Conservation (phyloP, 2,113 vertebrate species). For the Chaetorhynchus papuensis region DNA sequence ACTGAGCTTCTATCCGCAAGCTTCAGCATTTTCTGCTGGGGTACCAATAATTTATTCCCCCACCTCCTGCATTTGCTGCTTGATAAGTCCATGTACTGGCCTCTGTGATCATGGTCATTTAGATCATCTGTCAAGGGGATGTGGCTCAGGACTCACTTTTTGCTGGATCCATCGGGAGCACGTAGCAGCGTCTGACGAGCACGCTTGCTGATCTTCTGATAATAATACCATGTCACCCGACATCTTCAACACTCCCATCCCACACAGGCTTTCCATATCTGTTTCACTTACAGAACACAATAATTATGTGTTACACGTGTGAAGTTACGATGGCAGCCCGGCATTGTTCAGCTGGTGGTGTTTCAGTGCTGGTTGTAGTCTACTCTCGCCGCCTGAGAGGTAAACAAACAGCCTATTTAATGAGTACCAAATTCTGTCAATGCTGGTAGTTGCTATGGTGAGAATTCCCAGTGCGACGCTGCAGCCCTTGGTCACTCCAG, state of each 20-base stretch:
- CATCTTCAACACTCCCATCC: neutral
- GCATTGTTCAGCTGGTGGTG: neutral
- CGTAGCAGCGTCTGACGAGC: neutral
- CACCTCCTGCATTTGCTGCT: rapidly evolving
- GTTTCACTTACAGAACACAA: neutral
- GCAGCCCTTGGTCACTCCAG: constrained; percentile 39
- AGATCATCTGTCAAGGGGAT: neutral
- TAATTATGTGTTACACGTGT: neutral
- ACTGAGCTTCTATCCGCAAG: neutral
- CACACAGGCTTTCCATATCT: neutral
- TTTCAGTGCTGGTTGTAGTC: neutral
- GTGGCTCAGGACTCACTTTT: neutral
- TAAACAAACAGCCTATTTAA: constrained; percentile 60
- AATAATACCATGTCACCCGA: neutral
- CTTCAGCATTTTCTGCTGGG: neutral
- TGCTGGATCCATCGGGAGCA: neutral
- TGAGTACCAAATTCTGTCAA: constrained; percentile 35
- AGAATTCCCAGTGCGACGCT: neutral
- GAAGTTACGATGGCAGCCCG: neutral
- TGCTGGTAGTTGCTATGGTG: constrained; percentile 64
- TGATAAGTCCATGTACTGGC: neutral
- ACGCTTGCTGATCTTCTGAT: neutral
- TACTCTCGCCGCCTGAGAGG: neutral
- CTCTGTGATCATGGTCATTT: neutral
- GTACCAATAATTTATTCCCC: neutral